These are phyloP conservation scores for Triplophysa dalaica DNA, from an alignment of 2,113 vertebrate genomes.

Conservation along the genomic window DNA sequence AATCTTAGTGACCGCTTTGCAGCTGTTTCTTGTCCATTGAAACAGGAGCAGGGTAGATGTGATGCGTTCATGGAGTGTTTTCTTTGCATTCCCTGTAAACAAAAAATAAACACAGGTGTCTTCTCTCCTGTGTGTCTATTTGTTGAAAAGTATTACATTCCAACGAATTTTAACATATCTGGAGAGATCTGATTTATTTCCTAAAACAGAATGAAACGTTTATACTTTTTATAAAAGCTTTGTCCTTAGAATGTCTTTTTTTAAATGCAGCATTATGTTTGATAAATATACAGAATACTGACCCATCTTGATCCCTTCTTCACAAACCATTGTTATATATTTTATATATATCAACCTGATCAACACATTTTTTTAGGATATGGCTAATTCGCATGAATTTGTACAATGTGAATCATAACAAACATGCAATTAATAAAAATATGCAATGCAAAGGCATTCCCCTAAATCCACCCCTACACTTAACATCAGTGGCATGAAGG, in stretches of 20 bases:
- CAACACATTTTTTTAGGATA: too few species aligned
- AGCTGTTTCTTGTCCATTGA: constrained; percentile 32
- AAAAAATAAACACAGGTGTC: constrained; percentile 61
- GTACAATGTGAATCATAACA: too few species aligned
- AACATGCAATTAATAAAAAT: too few species aligned
- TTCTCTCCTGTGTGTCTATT: constrained; percentile 55
- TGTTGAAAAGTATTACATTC: constrained; percentile 26
- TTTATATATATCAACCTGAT: too few species aligned
- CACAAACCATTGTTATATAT: too few species aligned
- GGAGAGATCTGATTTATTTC: background rate
- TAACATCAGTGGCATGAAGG: too few species aligned
- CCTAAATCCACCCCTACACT: too few species aligned
- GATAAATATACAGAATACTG: too few species aligned
- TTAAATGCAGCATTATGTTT: too few species aligned
- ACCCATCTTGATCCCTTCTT: too few species aligned
- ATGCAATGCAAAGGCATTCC: too few species aligned
- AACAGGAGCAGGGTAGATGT: constrained; percentile 43
- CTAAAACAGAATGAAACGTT: background rate
- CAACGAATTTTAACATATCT: background rate
- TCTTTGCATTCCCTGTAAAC: constrained; percentile 57
- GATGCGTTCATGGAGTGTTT: constrained; percentile 62
- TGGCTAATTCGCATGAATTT: too few species aligned
- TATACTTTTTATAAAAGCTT: background rate
- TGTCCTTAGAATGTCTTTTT: background rate
- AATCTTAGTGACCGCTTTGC: constrained; percentile 48